phyloP scores from a whole-genome alignment of 2,113 vertebrate species.

The Taxidea taxus region DNA sequence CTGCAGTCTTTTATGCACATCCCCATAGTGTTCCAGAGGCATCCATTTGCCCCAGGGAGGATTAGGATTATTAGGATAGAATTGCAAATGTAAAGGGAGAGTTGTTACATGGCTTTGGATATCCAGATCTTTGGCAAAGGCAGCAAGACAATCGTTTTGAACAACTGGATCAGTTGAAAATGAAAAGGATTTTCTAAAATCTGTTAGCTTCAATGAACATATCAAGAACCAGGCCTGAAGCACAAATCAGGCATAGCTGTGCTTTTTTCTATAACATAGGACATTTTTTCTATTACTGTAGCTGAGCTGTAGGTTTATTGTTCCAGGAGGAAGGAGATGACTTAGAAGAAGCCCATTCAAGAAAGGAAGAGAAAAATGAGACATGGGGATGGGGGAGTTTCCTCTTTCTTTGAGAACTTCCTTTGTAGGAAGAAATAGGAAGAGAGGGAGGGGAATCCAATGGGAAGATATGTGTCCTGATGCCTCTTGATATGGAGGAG shows the following conservation, averaged over 20 bases:
- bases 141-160: neutral
- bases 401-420: neutral
- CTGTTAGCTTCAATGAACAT: neutral
- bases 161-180: neutral
- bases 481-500: neutral
- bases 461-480: rapidly evolving
- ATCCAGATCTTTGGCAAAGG: neutral
- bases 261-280: neutral
- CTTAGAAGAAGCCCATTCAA: neutral
- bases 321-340: neutral
- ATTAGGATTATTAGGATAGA: neutral
- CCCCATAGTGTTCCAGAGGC: neutral
- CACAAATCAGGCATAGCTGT: neutral
- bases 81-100: neutral
- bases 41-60: neutral
- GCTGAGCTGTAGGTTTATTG: neutral
- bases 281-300: neutral
- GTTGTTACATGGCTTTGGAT: neutral
- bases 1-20: neutral
- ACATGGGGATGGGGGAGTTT: neutral
- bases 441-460: neutral
- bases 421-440: neutral
- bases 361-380: neutral
- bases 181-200: neutral
- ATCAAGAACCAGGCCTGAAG: neutral